Evolutionary conservation across 2,113 vertebrate genomes (phyloP), one percentile per base, ranked within the genome.

Genomic region (Genyomyrus donnyi): DNA sequence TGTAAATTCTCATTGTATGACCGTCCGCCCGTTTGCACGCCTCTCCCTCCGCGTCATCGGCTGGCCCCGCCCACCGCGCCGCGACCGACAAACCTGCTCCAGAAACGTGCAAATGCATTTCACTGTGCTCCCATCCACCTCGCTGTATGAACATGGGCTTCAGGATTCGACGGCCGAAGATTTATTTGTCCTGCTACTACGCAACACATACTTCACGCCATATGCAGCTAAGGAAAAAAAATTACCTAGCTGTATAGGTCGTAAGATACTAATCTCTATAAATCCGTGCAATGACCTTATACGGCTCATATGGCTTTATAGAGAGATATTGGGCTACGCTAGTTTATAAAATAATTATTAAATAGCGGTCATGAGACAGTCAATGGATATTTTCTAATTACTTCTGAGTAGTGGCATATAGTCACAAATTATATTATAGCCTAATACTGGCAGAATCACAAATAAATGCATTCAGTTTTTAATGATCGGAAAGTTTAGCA

Each of bases 61-160:
- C 46, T 24, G 5, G 93, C 93, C 91, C 92, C 95, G 93, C 94
- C 95, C 93, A 90, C 70, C 3, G 24, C 27, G 13, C 39, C 21
- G 31, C 31, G 50, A 86, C 50, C 42, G 46, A 39, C 48, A 35
- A 42, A 48, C 80, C 89, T 52, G 85, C 48, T 49, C 85, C 85
- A 35, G 49, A 52, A 49, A 85, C 15, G 74, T 39, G 31, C 2
- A 77, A 77, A 77, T 19, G 31, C 70, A 3, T 77, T 39, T 39
- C 31, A 1, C 70, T 6, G 15, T 39, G 74, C 35, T 80, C 74
- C 13, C 5, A 4, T 7, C 31, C 74, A 42, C 74, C 62, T 62
- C 56, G 21, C 7, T 31, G 66, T 35, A 74, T 13, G 66, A 80
- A 27, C 74, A 39, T 6, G 35, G 5, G 35, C 35, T 80, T 17